These are phyloP conservation scores for Epistrophe eligans DNA, from an alignment of 2,888 invertebrate species.

Conservation along the genomic window DNA sequence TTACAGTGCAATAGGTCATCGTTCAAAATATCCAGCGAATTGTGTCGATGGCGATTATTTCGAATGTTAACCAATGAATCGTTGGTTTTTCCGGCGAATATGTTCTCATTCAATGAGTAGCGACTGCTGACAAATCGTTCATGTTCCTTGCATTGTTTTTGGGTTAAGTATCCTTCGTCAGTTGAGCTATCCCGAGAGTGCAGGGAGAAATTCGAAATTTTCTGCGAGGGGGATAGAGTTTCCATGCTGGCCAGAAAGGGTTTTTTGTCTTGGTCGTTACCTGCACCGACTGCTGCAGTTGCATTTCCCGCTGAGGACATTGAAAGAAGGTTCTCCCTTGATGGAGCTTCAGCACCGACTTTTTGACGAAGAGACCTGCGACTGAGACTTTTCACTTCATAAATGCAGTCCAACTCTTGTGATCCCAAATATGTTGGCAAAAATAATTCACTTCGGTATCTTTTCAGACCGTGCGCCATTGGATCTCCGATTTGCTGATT, in stretches of 20 bases:
- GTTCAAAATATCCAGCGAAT: slow-evolving; percentile 82
- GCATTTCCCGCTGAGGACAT: slow-evolving; percentile 79
- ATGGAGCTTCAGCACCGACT: slow-evolving; percentile 81
- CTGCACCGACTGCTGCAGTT: slow-evolving; percentile 42
- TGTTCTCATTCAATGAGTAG: slow-evolving; percentile 82
- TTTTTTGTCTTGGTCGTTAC: slow-evolving; percentile 78
- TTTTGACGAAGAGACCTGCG: slow-evolving; percentile 82
- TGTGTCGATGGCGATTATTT: slow-evolving; percentile 80
- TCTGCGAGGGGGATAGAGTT: slow-evolving; percentile 83
- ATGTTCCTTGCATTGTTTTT: slow-evolving; percentile 78
- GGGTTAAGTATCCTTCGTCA: slow-evolving; percentile 80
- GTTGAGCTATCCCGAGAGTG: slow-evolving; percentile 75
- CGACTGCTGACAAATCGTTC: slow-evolving; percentile 80
- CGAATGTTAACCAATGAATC: slow-evolving; percentile 79
- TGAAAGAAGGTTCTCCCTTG: slow-evolving; percentile 82
- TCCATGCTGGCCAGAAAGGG: slow-evolving; percentile 82
- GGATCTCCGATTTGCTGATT: slow-evolving; percentile 83
- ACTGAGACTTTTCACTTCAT: slow-evolving; percentile 81
- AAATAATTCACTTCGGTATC: slow-evolving; percentile 83
- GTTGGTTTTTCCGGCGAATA: slow-evolving; percentile 79
- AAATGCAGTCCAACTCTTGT: slow-evolving; percentile 81
- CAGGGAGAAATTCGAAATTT: slow-evolving; percentile 78
- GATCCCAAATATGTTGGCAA: slow-evolving; percentile 82
- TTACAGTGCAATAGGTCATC: slow-evolving; percentile 79
- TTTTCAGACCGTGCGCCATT: slow-evolving; percentile 79